Evolutionary conservation across 2,888 invertebrate species (phyloP).

Genomic region (Plagodis pulveraria): DNA sequence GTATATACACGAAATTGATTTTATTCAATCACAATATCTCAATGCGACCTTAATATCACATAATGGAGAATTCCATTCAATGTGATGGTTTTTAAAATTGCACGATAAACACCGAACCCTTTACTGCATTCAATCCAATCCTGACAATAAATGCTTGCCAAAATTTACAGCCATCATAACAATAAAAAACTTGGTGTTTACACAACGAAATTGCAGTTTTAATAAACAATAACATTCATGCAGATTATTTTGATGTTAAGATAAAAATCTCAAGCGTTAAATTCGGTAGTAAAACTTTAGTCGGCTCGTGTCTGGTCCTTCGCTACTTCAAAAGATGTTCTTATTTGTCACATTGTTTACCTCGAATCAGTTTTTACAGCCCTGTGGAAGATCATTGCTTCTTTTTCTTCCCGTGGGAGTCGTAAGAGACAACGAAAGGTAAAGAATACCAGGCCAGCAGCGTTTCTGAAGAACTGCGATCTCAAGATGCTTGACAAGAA

Average conservation of each 20-base stretch:
- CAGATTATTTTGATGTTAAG: conserved; percentile 16
- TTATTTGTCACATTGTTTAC: too few species aligned
- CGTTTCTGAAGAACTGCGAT: too few species aligned
- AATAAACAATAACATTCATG: conserved; percentile 41
- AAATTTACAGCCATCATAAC: conserved; percentile 19
- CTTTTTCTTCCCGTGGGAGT: too few species aligned
- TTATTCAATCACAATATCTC: conserved; percentile 17
- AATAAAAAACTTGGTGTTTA: conserved; percentile 21
- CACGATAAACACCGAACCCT: conserved; percentile 5
- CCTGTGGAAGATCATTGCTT: too few species aligned
- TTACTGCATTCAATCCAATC: conserved; percentile 6
- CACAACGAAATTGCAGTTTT: conserved; percentile 40
- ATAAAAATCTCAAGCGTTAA: conserved; percentile 14
- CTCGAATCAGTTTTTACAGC: too few species aligned
- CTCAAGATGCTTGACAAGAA: too few species aligned
- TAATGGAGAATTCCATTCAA: background rate
- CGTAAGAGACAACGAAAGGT: too few species aligned
- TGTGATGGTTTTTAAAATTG: background rate
- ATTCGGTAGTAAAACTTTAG: conserved; percentile 15
- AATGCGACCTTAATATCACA: conserved; percentile 1
- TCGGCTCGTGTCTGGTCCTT: background rate
- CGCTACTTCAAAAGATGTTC: too few species aligned
- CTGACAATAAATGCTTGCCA: conserved; percentile 18
- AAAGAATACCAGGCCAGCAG: too few species aligned
- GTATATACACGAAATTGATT: too few species aligned